Percentiles rank a stretch among this genome's conserved stretches.
phyloP scores from a whole-genome alignment of 2,888 invertebrate species.

The Bruchidius siliquastri region DNA sequence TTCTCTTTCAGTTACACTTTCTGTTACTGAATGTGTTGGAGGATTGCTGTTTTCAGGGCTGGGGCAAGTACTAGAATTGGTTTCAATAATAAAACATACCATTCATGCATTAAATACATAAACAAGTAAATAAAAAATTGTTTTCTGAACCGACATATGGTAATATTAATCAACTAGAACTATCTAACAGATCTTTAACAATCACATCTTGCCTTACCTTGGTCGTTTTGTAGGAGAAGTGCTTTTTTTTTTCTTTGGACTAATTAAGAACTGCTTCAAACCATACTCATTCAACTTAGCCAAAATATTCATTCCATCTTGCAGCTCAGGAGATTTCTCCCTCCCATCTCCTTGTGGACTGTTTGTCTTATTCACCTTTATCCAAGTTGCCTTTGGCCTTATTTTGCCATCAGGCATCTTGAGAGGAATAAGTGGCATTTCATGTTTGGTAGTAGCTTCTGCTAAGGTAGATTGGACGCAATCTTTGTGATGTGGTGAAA shows the following conservation, averaged over 20 bases:
- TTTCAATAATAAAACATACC: too few relatives aligned
- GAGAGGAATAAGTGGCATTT: constrained; percentile 31
- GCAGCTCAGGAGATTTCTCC: background rate
- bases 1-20: constrained; percentile 50
- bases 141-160: too few relatives aligned
- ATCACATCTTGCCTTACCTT: background rate
- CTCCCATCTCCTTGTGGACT: background rate
- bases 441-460: constrained; percentile 22
- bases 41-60: background rate
- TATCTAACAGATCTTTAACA: too few relatives aligned
- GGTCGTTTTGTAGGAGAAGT: background rate
- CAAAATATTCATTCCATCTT: background rate
- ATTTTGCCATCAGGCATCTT: constrained; percentile 35
- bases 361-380: constrained; percentile 7
- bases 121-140: too few relatives aligned
- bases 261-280: constrained; percentile 12
- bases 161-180: too few relatives aligned
- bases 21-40: background rate
- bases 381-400: constrained; percentile 37
- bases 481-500: constrained; percentile 2
- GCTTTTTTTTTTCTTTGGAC: constrained; percentile 2
- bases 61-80: background rate
- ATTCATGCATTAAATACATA: too few relatives aligned
- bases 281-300: background rate
- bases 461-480: constrained; percentile 47